Evolutionary conservation across 64 coral and sea anemone species (phyloP).

Genomic region (Astreopora myriophthalma): DNA sequence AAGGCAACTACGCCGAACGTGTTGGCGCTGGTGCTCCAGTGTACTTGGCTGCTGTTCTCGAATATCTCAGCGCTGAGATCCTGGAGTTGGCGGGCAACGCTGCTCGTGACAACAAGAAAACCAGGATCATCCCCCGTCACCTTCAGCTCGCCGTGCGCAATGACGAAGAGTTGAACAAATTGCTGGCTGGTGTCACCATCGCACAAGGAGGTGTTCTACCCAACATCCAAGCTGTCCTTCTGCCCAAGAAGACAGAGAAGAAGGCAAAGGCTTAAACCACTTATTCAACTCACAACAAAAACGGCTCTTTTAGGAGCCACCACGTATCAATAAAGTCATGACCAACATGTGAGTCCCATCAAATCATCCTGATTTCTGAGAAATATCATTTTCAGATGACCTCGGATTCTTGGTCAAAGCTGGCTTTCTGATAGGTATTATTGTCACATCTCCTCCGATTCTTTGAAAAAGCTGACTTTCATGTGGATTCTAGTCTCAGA

Average conservation of each 20-base stretch:
- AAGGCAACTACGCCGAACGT: constrained; percentile 2
- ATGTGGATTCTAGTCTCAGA: too few relatives aligned
- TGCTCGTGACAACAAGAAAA: constrained; percentile 26
- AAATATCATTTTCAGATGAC: too few relatives aligned
- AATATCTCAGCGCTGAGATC: constrained; percentile 3
- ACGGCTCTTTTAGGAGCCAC: constrained; percentile 15
- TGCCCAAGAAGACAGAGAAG: constrained; percentile 6
- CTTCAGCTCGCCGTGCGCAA: not conserved
- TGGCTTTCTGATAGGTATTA: too few relatives aligned
- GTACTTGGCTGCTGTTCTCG: constrained; percentile 3
- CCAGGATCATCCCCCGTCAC: not conserved
- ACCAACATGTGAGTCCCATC: not conserved
- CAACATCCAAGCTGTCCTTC: not conserved
- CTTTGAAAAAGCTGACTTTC: too few relatives aligned
- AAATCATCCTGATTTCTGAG: not conserved
- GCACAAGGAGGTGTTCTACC: constrained; percentile 1
- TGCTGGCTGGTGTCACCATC: constrained; percentile 5
- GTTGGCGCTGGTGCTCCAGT: constrained; percentile 22
- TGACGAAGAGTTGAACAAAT: constrained; percentile 3
- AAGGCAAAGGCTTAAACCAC: not conserved
- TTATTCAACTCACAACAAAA: not conserved
- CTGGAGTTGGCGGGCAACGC: constrained; percentile 15
- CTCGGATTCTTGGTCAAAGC: too few relatives aligned
- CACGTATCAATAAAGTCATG: not conserved
- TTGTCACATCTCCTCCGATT: too few relatives aligned